Evolutionary conservation across 2,888 invertebrate species (phyloP).

Genomic region (Morpho helenor): DNA sequence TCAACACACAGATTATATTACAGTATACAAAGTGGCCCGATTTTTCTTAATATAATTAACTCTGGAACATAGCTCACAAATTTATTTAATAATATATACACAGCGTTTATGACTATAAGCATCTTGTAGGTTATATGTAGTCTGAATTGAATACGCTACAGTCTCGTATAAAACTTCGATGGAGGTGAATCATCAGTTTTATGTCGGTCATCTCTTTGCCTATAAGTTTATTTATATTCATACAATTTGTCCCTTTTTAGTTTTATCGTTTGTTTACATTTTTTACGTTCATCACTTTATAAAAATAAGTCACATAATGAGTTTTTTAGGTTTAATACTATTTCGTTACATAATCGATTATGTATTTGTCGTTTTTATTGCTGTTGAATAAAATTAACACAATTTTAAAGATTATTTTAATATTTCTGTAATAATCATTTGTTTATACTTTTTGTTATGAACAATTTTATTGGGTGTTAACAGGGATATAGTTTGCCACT

Average conservation of each 20-base stretch:
- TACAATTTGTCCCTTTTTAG: constrained; percentile 35
- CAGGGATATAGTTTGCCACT: too few relatives aligned
- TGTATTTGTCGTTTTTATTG: constrained; percentile 4
- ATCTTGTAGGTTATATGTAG: too few relatives aligned
- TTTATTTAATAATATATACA: too few relatives aligned
- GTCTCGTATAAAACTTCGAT: too few relatives aligned
- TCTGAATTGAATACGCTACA: too few relatives aligned
- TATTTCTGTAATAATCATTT: neutral
- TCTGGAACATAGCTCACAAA: too few relatives aligned
- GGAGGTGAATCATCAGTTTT: neutral
- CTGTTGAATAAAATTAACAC: constrained; percentile 1
- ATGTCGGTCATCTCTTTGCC: neutral
- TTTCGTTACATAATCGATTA: constrained; percentile 8
- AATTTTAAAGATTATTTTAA: constrained; percentile 1
- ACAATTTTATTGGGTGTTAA: too few relatives aligned
- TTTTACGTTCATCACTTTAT: constrained; percentile 22
- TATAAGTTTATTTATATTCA: constrained; percentile 31
- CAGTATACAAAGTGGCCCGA: too few relatives aligned
- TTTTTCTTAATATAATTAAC: too few relatives aligned
- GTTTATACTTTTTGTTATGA: neutral
- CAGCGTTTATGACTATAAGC: too few relatives aligned
- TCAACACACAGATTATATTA: too few relatives aligned
- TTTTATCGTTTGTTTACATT: constrained; percentile 36
- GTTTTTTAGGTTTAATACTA: constrained; percentile 10
- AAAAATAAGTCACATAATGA: constrained; percentile 14